Percentiles rank a stretch among this genome's conserved stretches.
phyloP scores from a whole-genome alignment of 1,140 invertebrate species.

The Drosophila malerkotliana region DNA sequence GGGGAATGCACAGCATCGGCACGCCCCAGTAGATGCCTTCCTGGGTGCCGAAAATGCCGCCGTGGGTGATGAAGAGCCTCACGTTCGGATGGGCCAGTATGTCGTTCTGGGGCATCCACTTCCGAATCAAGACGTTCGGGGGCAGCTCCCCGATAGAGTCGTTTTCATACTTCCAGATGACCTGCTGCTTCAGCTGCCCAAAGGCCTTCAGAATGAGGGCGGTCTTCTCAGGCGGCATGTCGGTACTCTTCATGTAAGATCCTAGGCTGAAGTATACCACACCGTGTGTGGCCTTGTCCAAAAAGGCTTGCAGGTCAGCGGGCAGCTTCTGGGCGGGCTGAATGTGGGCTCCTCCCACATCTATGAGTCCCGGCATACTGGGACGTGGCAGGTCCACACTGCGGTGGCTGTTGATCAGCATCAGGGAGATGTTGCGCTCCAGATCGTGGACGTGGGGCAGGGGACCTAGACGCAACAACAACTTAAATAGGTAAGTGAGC shows the following conservation, averaged over 20 bases:
- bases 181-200: constrained; percentile 86
- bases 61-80: constrained; percentile 87
- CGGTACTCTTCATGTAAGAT: constrained; percentile 85
- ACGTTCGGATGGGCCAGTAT: constrained; percentile 85
- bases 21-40: constrained; percentile 88
- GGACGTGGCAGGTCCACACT: constrained; percentile 84
- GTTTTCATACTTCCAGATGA: constrained; percentile 87
- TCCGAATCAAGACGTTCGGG: constrained; percentile 86
- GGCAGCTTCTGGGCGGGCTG: constrained; percentile 81
- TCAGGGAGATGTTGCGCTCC: constrained; percentile 85
- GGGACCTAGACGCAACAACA: constrained; percentile 29
- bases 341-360: constrained; percentile 85
- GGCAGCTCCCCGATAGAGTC: constrained; percentile 84
- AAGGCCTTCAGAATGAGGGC: constrained; percentile 85
- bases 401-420: constrained; percentile 86
- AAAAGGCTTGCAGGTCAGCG: constrained; percentile 83
- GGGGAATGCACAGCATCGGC: constrained; percentile 87
- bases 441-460: constrained; percentile 84
- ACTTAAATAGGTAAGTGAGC: not conserved
- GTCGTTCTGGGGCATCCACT: constrained; percentile 89
- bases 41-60: constrained; percentile 88
- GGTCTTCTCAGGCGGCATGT: constrained; percentile 83
- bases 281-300: constrained; percentile 85
- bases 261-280: constrained; percentile 87
- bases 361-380: constrained; percentile 84